Evolutionary conservation across 2,797 vertebrate genomes (phyloP), one percentile per base, ranked within the genome.

Genomic region (Rhynchonycteris naso): DNA sequence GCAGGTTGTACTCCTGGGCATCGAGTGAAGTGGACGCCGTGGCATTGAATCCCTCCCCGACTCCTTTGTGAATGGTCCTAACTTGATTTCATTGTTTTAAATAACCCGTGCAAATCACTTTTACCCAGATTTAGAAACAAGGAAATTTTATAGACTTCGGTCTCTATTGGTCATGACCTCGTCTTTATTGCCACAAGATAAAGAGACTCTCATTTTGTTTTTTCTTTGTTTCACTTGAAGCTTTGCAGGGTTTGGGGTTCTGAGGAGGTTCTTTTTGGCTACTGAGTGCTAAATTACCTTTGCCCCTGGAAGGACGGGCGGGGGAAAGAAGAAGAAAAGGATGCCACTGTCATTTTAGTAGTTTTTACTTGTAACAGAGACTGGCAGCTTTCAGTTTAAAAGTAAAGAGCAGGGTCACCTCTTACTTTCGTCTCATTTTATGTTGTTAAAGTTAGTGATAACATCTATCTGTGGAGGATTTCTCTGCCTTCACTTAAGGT

Each of bases 321-420:
- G 35, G 33, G 14, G 61, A 65, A 22, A 28, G 26, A 54, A 47
- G 24, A 52, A 61, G 24, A 28, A 26, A n/a, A 11, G 7, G 28
- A 72, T 24, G 8, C 65, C 21, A 21, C 47, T 86, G 50, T 56
- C 52, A n/a, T 47, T 91, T 83, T 24, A 88, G 66, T 43, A 30
- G 24, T 59, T 75, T 92, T 90, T 38, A n/a, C 65, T 86, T 65
- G 9, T 85, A 80, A 75, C 54, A 84, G 75, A 83, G 56, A 91
- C 56, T 35, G 74, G 24, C 26, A 50, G n/a, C 65, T 63, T 22
- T 84, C 83, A 5, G 15, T 50, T 78, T 78, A 18, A 90, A 93
- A 79, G 63, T 7, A 69, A 83, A 71, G 30, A 24, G 33, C 30
- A 14, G 22, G 30, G 71, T 15, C 7, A 50, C 92, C 72, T 74